phyloP scores from a whole-genome alignment of 1,140 invertebrate species.

The Linepithema humile region DNA sequence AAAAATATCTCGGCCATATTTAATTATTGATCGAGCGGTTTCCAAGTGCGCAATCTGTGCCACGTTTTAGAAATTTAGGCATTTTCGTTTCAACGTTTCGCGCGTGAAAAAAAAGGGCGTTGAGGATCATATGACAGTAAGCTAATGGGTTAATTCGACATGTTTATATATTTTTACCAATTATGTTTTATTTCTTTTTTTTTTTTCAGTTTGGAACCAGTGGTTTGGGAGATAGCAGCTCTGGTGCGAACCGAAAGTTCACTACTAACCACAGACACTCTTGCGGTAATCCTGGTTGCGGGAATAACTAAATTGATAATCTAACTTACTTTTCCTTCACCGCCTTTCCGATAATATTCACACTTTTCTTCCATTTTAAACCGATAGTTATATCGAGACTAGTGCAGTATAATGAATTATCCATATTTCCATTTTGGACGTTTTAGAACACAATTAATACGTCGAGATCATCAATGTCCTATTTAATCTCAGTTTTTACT shows the following conservation, averaged over 20 bases:
- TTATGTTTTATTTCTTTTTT: slow-evolving; percentile 64
- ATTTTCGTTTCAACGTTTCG: background rate
- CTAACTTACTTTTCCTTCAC: slow-evolving; percentile 71
- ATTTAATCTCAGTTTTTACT: no score
- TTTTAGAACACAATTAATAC: background rate
- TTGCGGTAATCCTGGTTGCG: slow-evolving; percentile 85
- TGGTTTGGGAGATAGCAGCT: slow-evolving; percentile 84
- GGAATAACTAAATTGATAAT: slow-evolving; percentile 84
- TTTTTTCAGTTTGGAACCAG: slow-evolving; percentile 82
- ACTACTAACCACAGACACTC: slow-evolving; percentile 85
- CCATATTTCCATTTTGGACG: slow-evolving; percentile 35
- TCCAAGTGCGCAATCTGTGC: background rate
- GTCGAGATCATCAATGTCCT: background rate
- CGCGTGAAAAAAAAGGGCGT: background rate
- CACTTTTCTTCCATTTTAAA: slow-evolving; percentile 45
- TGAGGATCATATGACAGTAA: background rate
- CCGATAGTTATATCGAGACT: slow-evolving; percentile 17
- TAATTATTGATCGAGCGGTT: background rate
- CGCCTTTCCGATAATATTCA: slow-evolving; percentile 66
- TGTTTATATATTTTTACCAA: slow-evolving; percentile 1
- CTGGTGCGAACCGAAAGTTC: slow-evolving; percentile 85
- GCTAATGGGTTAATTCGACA: slow-evolving; percentile 25
- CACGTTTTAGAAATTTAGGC: background rate
- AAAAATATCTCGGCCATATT: background rate
- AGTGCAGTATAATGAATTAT: slow-evolving; percentile 16